Percentiles rank a stretch among this genome's conserved stretches.
Conservation (phyloP, 2,113 vertebrate genomes). For the Corapipo altera region DNA sequence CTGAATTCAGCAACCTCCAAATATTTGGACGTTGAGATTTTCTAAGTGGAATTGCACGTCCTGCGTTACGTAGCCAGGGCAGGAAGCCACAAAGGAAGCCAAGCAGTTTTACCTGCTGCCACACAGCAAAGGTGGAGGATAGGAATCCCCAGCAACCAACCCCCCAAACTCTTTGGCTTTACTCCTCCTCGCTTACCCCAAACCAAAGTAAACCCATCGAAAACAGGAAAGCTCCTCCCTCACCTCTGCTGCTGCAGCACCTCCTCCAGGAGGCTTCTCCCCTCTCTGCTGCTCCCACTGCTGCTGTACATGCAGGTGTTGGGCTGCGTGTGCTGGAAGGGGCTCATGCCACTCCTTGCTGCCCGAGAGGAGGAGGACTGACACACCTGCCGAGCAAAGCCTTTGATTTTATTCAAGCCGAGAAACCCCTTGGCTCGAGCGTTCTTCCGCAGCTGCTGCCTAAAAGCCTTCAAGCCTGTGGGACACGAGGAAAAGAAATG, state of each 20-base stretch:
- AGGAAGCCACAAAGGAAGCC: conserved; percentile 3
- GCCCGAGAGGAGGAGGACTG: conserved; percentile 79
- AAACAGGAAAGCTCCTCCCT: conserved; percentile 6
- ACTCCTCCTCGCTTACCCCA: neutral
- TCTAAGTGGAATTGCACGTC: neutral
- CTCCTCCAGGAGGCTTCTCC: conserved; percentile 84
- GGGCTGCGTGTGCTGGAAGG: conserved; percentile 68
- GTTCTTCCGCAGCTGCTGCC: conserved; percentile 93
- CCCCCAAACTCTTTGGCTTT: neutral
- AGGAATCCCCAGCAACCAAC: neutral
- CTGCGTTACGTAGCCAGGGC: neutral
- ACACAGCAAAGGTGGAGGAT: neutral
- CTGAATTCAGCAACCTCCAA: conserved; percentile 15
- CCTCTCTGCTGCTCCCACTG: conserved; percentile 43
- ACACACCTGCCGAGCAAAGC: conserved; percentile 86
- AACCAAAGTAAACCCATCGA: neutral
- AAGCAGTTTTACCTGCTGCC: conserved; percentile 30
- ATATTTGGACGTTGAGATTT: neutral
- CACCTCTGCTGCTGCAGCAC: conserved; percentile 92
- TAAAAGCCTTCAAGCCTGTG: conserved; percentile 92
- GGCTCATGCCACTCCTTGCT: conserved; percentile 76
- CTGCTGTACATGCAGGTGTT: conserved; percentile 66
- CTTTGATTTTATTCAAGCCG: conserved; percentile 95
- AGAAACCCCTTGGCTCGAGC: conserved; percentile 90
- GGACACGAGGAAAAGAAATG: neutral